These are phyloP conservation scores for Lasaia peninsularis DNA, from an alignment of 1,140 invertebrate species.

Conservation along the genomic window DNA sequence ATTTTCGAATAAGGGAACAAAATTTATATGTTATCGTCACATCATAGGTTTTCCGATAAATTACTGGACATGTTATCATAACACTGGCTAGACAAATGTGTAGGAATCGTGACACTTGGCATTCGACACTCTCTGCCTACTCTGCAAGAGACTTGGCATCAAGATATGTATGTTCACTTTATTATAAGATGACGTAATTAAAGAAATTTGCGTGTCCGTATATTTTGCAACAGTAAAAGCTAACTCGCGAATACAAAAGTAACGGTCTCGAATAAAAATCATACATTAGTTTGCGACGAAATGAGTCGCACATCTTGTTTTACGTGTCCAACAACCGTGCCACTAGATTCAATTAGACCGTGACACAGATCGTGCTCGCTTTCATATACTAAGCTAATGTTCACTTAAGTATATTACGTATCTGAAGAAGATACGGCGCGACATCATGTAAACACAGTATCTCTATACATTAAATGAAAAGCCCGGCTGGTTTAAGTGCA, in stretches of 20 bases:
- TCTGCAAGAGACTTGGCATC: too few species aligned
- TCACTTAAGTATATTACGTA: slow-evolving; percentile 34
- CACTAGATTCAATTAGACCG: slow-evolving; percentile 61
- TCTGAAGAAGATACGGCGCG: slow-evolving; percentile 24
- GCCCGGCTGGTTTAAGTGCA: neutral
- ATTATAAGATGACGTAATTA: neutral
- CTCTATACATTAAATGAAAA: slow-evolving; percentile 6
- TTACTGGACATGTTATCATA: too few species aligned
- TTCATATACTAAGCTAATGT: slow-evolving; percentile 49
- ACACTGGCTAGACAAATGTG: too few species aligned
- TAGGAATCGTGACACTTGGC: too few species aligned
- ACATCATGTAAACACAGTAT: slow-evolving; percentile 20
- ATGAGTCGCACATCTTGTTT: slow-evolving; percentile 49
- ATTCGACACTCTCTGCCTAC: too few species aligned
- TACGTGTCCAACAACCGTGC: slow-evolving; percentile 48
- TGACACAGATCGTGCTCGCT: slow-evolving; percentile 63
- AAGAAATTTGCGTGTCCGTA: neutral
- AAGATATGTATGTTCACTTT: too few species aligned
- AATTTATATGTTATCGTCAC: too few species aligned
- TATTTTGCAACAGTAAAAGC: too few species aligned
- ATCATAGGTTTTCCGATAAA: too few species aligned
- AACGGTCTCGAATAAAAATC: too few species aligned
- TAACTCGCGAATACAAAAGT: too few species aligned
- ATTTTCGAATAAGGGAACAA: too few species aligned
- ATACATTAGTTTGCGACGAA: slow-evolving; percentile 31